These are phyloP conservation scores for Petrosia ficiformis DNA, from an alignment of 37 sponge, comb jelly and placozoan genomes.

Conservation along the genomic window DNA sequence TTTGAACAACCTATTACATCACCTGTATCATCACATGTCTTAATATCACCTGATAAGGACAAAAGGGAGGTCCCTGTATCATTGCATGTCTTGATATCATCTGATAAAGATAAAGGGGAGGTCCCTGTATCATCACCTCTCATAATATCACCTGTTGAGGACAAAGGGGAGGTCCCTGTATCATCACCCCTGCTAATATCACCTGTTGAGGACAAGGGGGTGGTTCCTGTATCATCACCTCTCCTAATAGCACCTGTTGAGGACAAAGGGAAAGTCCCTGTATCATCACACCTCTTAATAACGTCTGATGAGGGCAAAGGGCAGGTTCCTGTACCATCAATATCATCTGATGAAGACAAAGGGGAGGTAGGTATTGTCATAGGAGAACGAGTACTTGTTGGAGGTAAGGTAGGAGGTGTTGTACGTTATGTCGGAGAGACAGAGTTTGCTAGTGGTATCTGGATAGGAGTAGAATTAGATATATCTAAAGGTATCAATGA, in stretches of 20 bases:
- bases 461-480: constrained; percentile 62
- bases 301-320: constrained; percentile 8
- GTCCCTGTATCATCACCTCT: too few relatives aligned
- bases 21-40: too few relatives aligned
- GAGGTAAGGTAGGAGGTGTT: constrained; percentile 28
- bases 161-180: too few relatives aligned
- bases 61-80: too few relatives aligned
- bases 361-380: too few relatives aligned
- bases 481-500: constrained; percentile 43
- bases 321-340: constrained; percentile 8
- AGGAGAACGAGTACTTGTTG: constrained; percentile 54
- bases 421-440: constrained; percentile 53
- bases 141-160: too few relatives aligned
- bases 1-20: too few relatives aligned
- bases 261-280: constrained; percentile 5
- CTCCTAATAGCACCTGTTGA: too few relatives aligned
- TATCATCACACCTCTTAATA: constrained; percentile 37
- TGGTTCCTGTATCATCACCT: constrained; percentile 30
- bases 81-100: not conserved
- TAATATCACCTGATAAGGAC: not conserved
- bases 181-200: too few relatives aligned
- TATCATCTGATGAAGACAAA: too few relatives aligned
- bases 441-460: constrained; percentile 52
- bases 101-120: too few relatives aligned
- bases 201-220: too few relatives aligned